Evolutionary conservation across 1,140 invertebrate genomes (phyloP), one percentile per base, ranked within the genome.

Genomic region (Notospermus geniculatus): DNA sequence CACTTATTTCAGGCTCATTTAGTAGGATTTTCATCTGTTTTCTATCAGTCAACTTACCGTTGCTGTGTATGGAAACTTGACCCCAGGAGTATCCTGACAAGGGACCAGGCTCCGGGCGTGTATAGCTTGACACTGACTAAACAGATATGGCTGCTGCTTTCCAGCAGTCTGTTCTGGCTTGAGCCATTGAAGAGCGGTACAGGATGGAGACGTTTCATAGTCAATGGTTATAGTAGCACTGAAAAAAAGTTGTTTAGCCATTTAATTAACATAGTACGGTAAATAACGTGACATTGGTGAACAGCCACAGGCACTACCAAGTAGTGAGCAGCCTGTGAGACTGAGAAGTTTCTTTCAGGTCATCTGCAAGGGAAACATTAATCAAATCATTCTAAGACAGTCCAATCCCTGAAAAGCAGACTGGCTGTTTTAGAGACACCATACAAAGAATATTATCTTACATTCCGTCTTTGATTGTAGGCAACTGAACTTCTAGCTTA

Each of bases 51-150:
- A n/a, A n/a, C 77, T 82, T 82, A 95, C 89, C 66, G 87, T 86
- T 2, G 94, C 93, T 59, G 86, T 85, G 74, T 95, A 97, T 2
- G 90, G 89, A 62, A 87, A 86, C 82, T 97, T 98, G 0, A 95
- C 89, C n/a, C 86, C 85, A 2, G 95, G 94, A 0, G 93, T 91
- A 81, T 98, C 95, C 85, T 97, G 94, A 75, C 93, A 96, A 2
- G 95, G 95, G 15, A 95, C 61, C 60, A 97, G 86, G 9, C 91
- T 91, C 54, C 93, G 66, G 54, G 82, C 81, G 83, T 95, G 91
- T 68, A 96, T 94, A 13, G 94, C 88, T 84, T 94, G 88, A 81
- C 91, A 95, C 80, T 97, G 93, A 65, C 91, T 95, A 82, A 92
- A 97, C 64, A 98, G 74, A 78, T 92, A 97, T 0, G 95, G 94